Base-by-base conservation (phyloP, 2,797 vertebrate genomes). In the Gymnodraco acuticeps region DNA sequence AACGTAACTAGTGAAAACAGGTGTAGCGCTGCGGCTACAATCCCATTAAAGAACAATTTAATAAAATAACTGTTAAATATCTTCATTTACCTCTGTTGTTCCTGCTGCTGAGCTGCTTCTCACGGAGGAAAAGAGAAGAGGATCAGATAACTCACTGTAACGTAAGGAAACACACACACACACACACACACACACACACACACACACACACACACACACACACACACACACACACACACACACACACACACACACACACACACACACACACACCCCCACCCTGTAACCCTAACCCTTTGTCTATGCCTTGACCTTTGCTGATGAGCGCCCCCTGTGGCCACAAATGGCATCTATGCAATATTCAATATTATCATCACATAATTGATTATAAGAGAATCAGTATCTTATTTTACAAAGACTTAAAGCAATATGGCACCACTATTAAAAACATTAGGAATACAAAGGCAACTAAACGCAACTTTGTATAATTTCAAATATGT, bases 61-160 rank as follows among this genome's bases (percentile, higher is more conserved):
- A 23, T 13, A 8, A 46, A 4, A 51, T 65, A 12, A 42, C 4
- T 42, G 14, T 63, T 51, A 33, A 55, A 61, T 33, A 43, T 31
- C 3, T 54, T 23, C 1, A 46, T 53, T 82, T 80, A 84, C 80
- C 77, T 75, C 41, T 58, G 17, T 13, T 67, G 61, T 27, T 27
- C 13, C 23, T 20, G 80, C 27, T 31, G 74, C 43, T 5, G 80
- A 75, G 73, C 61, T 15, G 60, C 67, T 33, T 59, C 73, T 75
- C 45, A 1, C 60, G 52, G 64, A 50, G 75, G 73, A 69, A 70
- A 65, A 20, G 70, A 71, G 59, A 62, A 38, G 47, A 56, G 74
- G 85, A 42, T 86, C 83, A 63, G 41, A 59, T 84, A 46, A 67
- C 83, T 2, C 53, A 27, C 20, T 46, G 77, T 47, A 62, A 62